Conservation (phyloP, 2,888 invertebrate genomes). For the Calameuta filiformis region DNA sequence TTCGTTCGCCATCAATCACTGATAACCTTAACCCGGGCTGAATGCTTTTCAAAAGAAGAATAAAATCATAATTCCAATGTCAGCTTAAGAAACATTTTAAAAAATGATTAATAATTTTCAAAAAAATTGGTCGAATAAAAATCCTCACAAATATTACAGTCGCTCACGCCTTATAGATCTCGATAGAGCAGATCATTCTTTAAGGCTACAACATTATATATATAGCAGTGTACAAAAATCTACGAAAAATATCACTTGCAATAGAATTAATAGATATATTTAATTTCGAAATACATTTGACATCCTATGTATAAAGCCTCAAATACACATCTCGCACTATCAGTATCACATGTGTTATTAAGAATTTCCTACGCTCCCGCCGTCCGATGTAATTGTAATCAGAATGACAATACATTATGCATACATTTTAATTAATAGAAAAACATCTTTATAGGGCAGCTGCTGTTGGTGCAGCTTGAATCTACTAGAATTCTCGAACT, state of each 20-base stretch:
- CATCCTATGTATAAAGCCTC: neutral
- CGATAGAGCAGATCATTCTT: neutral
- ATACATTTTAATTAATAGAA: neutral
- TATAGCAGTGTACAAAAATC: too few species aligned
- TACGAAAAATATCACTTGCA: too few species aligned
- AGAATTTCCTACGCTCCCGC: neutral
- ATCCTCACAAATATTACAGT: neutral
- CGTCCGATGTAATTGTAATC: neutral
- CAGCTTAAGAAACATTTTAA: too few species aligned
- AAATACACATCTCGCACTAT: neutral
- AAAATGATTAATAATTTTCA: neutral
- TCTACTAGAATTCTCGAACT: neutral
- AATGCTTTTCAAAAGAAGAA: too few species aligned
- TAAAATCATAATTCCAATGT: too few species aligned
- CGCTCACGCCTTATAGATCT: neutral
- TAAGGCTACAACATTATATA: neutral
- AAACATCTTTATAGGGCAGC: neutral
- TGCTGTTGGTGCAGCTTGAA: neutral
- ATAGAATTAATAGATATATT: too few species aligned
- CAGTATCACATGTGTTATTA: neutral
- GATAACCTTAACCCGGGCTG: neutral
- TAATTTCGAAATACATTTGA: neutral
- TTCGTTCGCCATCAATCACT: neutral
- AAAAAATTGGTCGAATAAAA: neutral
- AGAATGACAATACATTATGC: neutral